phyloP scores from a whole-genome alignment of 2,113 vertebrate species.

The Thalassoma bifasciatum region DNA sequence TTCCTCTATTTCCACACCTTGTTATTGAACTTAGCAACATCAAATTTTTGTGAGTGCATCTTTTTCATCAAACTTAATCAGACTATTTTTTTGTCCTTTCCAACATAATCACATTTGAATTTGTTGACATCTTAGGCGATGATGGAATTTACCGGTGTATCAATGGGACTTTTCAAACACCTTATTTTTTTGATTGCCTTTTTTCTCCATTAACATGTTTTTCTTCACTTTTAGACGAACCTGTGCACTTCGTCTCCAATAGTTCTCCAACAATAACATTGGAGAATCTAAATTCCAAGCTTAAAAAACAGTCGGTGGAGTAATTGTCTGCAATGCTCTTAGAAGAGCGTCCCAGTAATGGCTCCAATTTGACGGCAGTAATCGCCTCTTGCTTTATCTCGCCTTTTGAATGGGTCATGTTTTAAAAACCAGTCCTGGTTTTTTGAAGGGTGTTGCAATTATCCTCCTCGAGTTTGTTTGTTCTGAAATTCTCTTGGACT shows the following conservation, averaged over 20 bases:
- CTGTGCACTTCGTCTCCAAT: too few species aligned
- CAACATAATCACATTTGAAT: too few species aligned
- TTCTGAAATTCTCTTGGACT: background rate
- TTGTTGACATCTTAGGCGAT: too few species aligned
- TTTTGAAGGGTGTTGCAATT: background rate
- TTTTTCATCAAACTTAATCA: too few species aligned
- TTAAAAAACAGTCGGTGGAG: background rate
- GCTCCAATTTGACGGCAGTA: background rate
- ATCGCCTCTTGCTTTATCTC: background rate
- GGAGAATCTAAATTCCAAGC: too few species aligned
- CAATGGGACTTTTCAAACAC: too few species aligned
- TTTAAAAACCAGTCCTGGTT: constrained; percentile 1
- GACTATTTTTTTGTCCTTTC: too few species aligned
- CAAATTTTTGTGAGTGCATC: too few species aligned
- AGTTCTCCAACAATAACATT: background rate
- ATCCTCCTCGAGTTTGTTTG: background rate
- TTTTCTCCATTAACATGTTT: too few species aligned
- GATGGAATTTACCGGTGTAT: too few species aligned
- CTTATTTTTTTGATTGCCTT: too few species aligned
- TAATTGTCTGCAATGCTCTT: background rate
- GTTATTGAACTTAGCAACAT: background rate
- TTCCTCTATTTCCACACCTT: background rate
- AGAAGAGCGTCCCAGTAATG: background rate
- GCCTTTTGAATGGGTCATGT: background rate
- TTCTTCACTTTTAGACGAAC: too few species aligned